Conservation (phyloP, 1,140 invertebrate species). For the Eulimnadia texana region DNA sequence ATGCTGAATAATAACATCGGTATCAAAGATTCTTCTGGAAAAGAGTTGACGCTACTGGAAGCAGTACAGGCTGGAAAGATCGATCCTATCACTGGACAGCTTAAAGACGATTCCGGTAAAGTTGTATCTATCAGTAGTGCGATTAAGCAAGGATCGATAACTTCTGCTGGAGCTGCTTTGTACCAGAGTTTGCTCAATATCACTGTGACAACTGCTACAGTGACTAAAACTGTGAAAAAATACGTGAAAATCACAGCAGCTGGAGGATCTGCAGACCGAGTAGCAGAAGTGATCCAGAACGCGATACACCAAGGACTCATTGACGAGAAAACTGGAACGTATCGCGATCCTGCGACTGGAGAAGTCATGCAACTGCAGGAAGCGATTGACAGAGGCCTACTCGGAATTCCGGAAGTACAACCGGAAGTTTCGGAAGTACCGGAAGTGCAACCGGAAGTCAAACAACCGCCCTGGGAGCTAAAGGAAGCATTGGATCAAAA, state of each 20-base stretch:
- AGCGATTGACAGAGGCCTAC: slow-evolving; percentile 43
- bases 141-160: slow-evolving; percentile 65
- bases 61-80: slow-evolving; percentile 66
- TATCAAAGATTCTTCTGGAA: slow-evolving; percentile 45
- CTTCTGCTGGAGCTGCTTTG: slow-evolving; percentile 66
- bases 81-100: slow-evolving; percentile 69
- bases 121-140: slow-evolving; percentile 69
- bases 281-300: slow-evolving; percentile 1
- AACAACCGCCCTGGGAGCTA: slow-evolving; percentile 59
- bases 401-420: slow-evolving; percentile 28
- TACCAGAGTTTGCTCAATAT: slow-evolving; percentile 69
- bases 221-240: slow-evolving; percentile 62
- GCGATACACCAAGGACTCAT: slow-evolving; percentile 62
- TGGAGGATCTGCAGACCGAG: not conserved
- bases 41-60: slow-evolving; percentile 66
- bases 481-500: slow-evolving; percentile 57
- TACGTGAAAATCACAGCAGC: slow-evolving; percentile 45
- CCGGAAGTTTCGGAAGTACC: slow-evolving; percentile 10
- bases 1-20: slow-evolving; percentile 69
- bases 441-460: slow-evolving; percentile 33
- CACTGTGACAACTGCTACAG: slow-evolving; percentile 65
- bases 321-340: slow-evolving; percentile 58
- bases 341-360: slow-evolving; percentile 59
- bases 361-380: slow-evolving; percentile 62
- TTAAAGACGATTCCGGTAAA: slow-evolving; percentile 62